Evolutionary conservation across 35 echinoderm and acorn worm species (phyloP).

Genomic region (Acanthaster planci): DNA sequence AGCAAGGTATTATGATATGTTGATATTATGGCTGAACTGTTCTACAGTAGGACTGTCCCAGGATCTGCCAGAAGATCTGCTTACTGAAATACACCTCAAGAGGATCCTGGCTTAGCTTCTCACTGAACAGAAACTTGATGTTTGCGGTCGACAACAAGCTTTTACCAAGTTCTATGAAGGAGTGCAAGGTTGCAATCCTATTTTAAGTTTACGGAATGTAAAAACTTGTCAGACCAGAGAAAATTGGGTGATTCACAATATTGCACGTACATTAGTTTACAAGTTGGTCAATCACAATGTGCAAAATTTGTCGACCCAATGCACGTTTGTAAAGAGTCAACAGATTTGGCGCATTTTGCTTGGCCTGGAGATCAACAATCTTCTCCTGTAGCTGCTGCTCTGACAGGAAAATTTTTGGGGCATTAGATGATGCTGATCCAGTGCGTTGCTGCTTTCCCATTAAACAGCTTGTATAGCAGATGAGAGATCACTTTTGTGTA

Average conservation of each 20-base stretch:
- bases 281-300: too few relatives aligned
- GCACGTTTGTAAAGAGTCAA: too few relatives aligned
- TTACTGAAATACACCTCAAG: conserved; percentile 54
- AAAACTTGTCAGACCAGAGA: not conserved
- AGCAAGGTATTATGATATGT: not conserved
- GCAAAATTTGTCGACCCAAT: too few relatives aligned
- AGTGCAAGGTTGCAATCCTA: not conserved
- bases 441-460: not conserved
- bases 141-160: conserved; percentile 20
- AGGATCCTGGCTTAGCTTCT: conserved; percentile 59
- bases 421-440: conserved; percentile 8
- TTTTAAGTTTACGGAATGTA: not conserved
- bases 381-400: not conserved
- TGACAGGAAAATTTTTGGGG: not conserved
- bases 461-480: not conserved
- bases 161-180: conserved; percentile 25
- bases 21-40: conserved; percentile 31
- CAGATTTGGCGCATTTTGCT: too few relatives aligned
- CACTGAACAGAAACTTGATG: conserved; percentile 47
- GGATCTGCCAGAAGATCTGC: conserved; percentile 40
- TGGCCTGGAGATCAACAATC: not conserved
- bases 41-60: conserved; percentile 50
- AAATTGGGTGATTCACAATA: not conserved
- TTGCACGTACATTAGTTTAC: not conserved
- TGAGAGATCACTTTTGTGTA: not conserved